A percentile compares a stretch with the other conserved stretches of the same genome.
phyloP scores from a whole-genome alignment of 2,888 invertebrate species.

The Amiota minor region DNA sequence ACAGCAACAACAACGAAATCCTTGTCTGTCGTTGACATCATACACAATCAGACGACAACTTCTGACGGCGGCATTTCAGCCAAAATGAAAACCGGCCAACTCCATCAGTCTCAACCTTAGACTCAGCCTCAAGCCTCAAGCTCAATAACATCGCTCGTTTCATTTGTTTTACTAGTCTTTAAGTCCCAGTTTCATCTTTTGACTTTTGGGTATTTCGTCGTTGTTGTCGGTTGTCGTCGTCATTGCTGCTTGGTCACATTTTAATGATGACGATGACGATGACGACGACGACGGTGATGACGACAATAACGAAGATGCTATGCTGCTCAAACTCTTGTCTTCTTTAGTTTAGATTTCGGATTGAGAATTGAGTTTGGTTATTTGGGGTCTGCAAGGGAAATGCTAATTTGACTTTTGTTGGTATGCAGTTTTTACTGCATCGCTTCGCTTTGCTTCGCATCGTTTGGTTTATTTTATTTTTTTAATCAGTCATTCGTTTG shows the following conservation, averaged over 20 bases:
- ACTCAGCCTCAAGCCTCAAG: background rate
- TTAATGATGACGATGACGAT: conserved; percentile 62
- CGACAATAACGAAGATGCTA: conserved; percentile 32
- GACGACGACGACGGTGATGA: conserved; percentile 27
- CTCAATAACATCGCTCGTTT: background rate
- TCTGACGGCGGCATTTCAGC: conserved; percentile 19
- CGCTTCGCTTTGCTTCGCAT: background rate
- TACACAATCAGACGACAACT: conserved; percentile 8
- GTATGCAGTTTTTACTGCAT: conserved; percentile 51
- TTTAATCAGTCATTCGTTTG: conserved; percentile 64
- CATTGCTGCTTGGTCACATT: conserved; percentile 55
- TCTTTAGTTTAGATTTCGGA: background rate
- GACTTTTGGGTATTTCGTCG: conserved; percentile 50
- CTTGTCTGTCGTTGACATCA: background rate
- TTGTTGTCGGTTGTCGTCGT: conserved; percentile 9
- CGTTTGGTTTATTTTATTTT: conserved; percentile 12
- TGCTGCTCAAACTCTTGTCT: background rate
- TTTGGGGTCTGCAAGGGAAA: conserved; percentile 59
- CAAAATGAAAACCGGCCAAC: background rate
- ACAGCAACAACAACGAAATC: conserved; percentile 44
- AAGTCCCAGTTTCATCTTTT: conserved; percentile 15
- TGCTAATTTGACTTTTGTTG: conserved; percentile 63
- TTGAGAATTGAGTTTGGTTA: conserved; percentile 27
- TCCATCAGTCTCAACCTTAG: background rate
- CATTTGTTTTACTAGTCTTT: background rate